Conservation (phyloP, 2,113 vertebrate species). For the Chinchilla lanigera region DNA sequence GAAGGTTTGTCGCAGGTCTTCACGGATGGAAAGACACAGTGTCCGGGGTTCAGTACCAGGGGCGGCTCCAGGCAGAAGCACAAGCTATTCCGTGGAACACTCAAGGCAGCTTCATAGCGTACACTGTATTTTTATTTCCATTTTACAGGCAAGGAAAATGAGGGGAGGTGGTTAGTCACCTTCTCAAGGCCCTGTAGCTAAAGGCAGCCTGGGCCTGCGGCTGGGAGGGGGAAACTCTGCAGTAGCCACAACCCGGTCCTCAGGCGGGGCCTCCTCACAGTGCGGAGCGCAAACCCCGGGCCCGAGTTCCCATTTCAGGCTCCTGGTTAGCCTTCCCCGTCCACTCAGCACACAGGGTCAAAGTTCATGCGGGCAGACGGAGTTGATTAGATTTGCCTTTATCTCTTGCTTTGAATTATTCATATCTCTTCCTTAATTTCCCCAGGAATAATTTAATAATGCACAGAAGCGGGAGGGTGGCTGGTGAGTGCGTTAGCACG, state of each 20-base stretch:
- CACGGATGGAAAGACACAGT: background rate
- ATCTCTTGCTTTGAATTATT: constrained; percentile 88
- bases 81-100: too few species aligned
- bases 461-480: constrained; percentile 78
- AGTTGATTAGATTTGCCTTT: constrained; percentile 86
- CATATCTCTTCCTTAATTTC: constrained; percentile 85
- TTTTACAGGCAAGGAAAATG: background rate
- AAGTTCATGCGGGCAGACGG: constrained; percentile 82
- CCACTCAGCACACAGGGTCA: constrained; percentile 78
- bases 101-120: background rate
- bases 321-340: constrained; percentile 55
- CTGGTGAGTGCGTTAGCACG: constrained; percentile 71
- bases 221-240: fast-evolving
- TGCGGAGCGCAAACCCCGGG: constrained; percentile 21
- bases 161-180: background rate
- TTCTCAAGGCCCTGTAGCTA: background rate
- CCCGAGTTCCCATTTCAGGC: constrained; percentile 52
- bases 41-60: fast-evolving
- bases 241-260: fast-evolving
- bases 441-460: constrained; percentile 87
- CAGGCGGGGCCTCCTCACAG: fast-evolving
- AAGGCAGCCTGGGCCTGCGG: fast-evolving
- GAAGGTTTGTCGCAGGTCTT: too few species aligned
- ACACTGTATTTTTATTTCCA: background rate
- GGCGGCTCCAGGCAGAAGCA: background rate